A percentile compares a stretch with the other conserved stretches of the same genome.
Evolutionary conservation across 2,888 invertebrate species (phyloP).

Genomic region (Metacarcinus magister): DNA sequence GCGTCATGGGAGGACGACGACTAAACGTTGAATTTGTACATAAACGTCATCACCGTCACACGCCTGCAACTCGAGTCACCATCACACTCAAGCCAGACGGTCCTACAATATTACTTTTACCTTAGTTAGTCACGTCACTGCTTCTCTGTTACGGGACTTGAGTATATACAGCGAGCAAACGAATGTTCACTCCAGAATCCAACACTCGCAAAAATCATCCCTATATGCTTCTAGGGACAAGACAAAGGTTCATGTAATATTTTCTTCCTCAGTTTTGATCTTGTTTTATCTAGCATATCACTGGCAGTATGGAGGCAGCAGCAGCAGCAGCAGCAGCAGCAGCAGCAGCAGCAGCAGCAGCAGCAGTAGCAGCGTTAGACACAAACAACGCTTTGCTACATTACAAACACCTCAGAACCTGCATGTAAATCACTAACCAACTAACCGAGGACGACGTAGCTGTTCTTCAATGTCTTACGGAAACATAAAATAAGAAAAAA

Average conservation of each 20-base stretch:
- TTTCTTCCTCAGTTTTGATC: neutral
- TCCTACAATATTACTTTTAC: slow-evolving; percentile 7
- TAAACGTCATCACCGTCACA: slow-evolving; percentile 36
- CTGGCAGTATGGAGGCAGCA: neutral
- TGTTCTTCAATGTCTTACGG: neutral
- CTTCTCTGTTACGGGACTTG: neutral
- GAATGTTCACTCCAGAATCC: neutral
- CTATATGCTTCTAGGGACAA: neutral
- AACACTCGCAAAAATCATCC: neutral
- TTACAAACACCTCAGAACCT: neutral
- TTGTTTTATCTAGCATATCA: neutral
- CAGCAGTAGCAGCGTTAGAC: no score
- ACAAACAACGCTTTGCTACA: neutral
- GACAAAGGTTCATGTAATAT: neutral
- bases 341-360: neutral
- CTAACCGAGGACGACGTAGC: neutral
- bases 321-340: no score
- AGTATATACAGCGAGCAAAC: neutral
- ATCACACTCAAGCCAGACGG: neutral
- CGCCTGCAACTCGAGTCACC: neutral
- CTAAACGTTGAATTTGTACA: slow-evolving; percentile 21
- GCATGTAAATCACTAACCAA: neutral
- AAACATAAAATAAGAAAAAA: slow-evolving; percentile 38
- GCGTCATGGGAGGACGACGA: neutral
- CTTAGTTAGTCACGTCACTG: neutral